These are phyloP conservation scores for Fabriciana adippe DNA, from an alignment of 2,888 invertebrate species.

Conservation along the genomic window DNA sequence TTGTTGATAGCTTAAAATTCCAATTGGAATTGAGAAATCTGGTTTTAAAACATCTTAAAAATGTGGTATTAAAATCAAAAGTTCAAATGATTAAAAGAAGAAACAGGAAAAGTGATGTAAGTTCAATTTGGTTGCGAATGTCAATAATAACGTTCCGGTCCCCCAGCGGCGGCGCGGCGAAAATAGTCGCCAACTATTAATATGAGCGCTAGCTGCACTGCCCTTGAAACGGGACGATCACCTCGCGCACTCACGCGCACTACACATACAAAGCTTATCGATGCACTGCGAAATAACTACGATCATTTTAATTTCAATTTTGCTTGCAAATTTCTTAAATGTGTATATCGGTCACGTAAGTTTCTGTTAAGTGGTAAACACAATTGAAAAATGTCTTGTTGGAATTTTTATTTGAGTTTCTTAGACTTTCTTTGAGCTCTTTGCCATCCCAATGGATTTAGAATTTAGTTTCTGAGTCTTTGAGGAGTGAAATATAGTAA, in stretches of 20 bases:
- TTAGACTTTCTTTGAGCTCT: too few species aligned
- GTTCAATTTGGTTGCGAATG: slow-evolving; percentile 74
- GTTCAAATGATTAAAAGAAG: slow-evolving; percentile 18
- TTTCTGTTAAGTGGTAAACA: not conserved
- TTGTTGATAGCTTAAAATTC: too few species aligned
- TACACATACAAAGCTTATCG: slow-evolving; percentile 55
- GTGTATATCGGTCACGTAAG: not conserved
- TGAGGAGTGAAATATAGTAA: too few species aligned
- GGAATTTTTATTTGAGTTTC: not conserved
- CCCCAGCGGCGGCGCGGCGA: slow-evolving; percentile 71
- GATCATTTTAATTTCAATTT: slow-evolving; percentile 76
- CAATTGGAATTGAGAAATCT: too few species aligned
- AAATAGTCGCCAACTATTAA: slow-evolving; percentile 81
- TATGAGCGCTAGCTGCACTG: slow-evolving; percentile 79
- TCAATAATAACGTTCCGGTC: slow-evolving; percentile 79
- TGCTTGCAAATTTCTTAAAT: slow-evolving; percentile 49
- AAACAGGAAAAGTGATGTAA: slow-evolving; percentile 59
- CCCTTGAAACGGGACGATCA: slow-evolving; percentile 81
- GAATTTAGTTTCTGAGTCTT: too few species aligned
- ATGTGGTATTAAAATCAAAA: too few species aligned
- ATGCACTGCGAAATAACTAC: slow-evolving; percentile 70
- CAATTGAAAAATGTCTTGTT: not conserved
- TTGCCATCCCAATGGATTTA: too few species aligned
- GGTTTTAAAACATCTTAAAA: too few species aligned
- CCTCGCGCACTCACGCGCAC: slow-evolving; percentile 70